phyloP scores from a whole-genome alignment of 2,797 vertebrate genomes.

The Trichosurus vulpecula region DNA sequence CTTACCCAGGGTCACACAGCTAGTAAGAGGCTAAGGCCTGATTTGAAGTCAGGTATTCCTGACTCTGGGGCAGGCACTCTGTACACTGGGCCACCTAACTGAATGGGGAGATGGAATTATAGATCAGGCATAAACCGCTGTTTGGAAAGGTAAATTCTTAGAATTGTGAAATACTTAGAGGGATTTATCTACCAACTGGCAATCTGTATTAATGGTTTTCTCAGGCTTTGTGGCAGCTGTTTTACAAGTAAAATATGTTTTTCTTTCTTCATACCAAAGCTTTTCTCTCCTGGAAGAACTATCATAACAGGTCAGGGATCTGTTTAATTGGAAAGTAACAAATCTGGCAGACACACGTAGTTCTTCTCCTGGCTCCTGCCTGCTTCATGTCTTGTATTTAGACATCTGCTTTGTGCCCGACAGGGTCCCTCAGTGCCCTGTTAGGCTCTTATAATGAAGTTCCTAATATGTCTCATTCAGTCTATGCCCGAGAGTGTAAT shows the following conservation, averaged over 20 bases:
- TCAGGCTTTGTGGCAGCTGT: constrained; percentile 33
- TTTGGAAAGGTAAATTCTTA: constrained; percentile 15
- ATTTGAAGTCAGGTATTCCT: not conserved
- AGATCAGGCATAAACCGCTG: not conserved
- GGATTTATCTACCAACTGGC: constrained; percentile 8
- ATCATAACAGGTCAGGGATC: constrained; percentile 29
- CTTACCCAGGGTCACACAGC: not conserved
- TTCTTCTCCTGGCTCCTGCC: constrained; percentile 18
- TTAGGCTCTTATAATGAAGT: constrained; percentile 13
- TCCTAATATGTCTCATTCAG: not conserved
- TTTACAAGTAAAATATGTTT: constrained; percentile 47
- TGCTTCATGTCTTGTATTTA: constrained; percentile 38
- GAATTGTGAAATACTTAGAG: constrained; percentile 35
- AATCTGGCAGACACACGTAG: not conserved
- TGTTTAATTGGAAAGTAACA: constrained; percentile 58
- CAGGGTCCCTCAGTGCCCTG: not conserved
- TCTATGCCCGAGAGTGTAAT: constrained; percentile 23
- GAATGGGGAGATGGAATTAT: not conserved
- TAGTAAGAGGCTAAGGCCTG: not conserved
- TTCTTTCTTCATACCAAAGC: constrained; percentile 47
- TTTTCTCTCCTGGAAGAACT: constrained; percentile 19
- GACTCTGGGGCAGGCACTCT: not conserved
- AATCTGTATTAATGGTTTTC: constrained; percentile 31
- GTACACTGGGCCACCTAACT: not conserved
- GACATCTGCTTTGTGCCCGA: constrained; percentile 32